Evolutionary conservation across 2,797 vertebrate species (phyloP).

Genomic region (Thripadectes ignobilis): DNA sequence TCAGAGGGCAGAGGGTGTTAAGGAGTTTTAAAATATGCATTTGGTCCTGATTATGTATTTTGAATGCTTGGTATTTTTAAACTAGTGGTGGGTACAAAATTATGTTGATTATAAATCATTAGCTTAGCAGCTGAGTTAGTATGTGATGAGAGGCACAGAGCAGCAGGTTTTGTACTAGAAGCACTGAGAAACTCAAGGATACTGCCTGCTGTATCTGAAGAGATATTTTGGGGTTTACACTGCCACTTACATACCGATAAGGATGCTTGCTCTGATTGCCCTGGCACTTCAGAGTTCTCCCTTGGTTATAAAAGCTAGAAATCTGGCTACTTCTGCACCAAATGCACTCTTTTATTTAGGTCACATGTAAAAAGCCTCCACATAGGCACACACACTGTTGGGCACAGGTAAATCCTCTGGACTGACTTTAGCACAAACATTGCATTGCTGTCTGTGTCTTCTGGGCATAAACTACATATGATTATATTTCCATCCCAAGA

Average conservation of each 20-base stretch:
- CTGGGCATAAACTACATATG: not conserved
- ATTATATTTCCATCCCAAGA: not conserved
- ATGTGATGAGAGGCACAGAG: not conserved
- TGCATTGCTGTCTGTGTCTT: not conserved
- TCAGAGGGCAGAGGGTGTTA: not conserved
- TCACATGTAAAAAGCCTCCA: not conserved
- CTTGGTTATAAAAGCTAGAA: not conserved
- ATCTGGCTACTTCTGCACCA: not conserved
- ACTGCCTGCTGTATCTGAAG: not conserved
- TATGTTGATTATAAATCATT: not conserved
- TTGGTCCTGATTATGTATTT: not conserved
- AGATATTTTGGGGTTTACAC: not conserved
- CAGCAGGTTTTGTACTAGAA: not conserved
- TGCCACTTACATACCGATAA: not conserved
- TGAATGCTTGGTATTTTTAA: constrained; percentile 11
- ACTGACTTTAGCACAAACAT: not conserved
- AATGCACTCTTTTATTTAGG: not conserved
- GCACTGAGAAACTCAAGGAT: not conserved
- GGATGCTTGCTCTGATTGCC: not conserved
- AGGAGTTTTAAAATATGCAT: not conserved
- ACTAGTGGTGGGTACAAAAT: not conserved
- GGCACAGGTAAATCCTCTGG: not conserved
- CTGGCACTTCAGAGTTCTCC: not conserved
- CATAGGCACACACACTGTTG: not conserved
- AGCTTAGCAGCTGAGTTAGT: not conserved